phyloP scores from a whole-genome alignment of 2,888 invertebrate genomes.

The Athrips mouffetella region DNA sequence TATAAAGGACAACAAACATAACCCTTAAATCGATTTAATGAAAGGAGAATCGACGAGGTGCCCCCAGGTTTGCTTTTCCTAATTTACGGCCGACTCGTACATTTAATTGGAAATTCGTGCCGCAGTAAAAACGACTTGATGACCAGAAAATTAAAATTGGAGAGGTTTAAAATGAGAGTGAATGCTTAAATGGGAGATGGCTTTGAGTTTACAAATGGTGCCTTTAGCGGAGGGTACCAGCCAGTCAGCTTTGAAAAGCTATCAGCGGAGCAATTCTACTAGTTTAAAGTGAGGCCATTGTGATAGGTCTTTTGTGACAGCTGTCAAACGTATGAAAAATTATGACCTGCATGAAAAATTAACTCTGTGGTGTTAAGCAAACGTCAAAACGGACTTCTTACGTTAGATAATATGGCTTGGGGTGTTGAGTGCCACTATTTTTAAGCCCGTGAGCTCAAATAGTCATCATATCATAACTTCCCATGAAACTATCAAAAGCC shows the following conservation, averaged over 20 bases:
- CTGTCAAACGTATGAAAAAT: too few relatives aligned
- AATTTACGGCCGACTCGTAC: slow-evolving; percentile 68
- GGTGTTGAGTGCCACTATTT: too few relatives aligned
- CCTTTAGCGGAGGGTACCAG: slow-evolving; percentile 27
- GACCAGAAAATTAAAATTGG: slow-evolving; percentile 59
- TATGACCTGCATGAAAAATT: too few relatives aligned
- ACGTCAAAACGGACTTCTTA: too few relatives aligned
- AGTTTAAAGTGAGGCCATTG: not conserved
- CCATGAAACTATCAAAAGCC: too few relatives aligned
- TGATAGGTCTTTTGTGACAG: too few relatives aligned
- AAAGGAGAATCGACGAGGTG: slow-evolving; percentile 63
- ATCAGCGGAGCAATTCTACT: slow-evolving; percentile 6
- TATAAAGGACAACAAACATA: slow-evolving; percentile 61
- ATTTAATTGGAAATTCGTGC: slow-evolving; percentile 70
- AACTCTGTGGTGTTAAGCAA: too few relatives aligned
- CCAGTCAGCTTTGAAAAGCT: slow-evolving; percentile 21
- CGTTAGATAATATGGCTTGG: too few relatives aligned
- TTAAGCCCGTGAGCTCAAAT: too few relatives aligned
- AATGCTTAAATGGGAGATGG: slow-evolving; percentile 40
- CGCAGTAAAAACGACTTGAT: slow-evolving; percentile 68
- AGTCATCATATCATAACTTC: too few relatives aligned
- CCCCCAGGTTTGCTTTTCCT: slow-evolving; percentile 59
- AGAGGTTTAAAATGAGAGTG: slow-evolving; percentile 44
- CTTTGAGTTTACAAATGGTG: slow-evolving; percentile 44
- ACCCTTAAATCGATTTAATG: slow-evolving; percentile 67